These are phyloP conservation scores for Myotis davidii DNA, from an alignment of 2,113 vertebrate genomes.

Conservation along the genomic window DNA sequence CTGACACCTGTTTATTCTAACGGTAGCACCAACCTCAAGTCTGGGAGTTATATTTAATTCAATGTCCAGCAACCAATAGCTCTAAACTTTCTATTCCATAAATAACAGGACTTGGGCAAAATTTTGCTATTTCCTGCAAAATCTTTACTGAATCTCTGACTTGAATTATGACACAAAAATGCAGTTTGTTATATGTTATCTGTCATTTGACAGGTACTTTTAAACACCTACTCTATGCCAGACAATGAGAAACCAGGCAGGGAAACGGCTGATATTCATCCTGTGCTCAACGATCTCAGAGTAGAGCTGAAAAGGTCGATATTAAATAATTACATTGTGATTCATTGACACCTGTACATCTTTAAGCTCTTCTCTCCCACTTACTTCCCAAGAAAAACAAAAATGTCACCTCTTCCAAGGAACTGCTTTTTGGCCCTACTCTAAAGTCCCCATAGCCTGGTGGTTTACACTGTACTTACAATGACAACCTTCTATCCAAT, in stretches of 20 bases:
- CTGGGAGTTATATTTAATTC: not conserved
- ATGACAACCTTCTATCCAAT: not conserved
- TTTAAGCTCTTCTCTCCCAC: not conserved
- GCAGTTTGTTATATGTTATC: not conserved
- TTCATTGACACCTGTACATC: not conserved
- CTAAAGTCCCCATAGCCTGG: not conserved
- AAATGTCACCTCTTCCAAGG: not conserved
- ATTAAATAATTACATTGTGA: not conserved
- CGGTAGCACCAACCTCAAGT: not conserved
- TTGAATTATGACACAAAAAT: not conserved
- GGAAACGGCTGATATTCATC: not conserved
- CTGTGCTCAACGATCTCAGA: not conserved
- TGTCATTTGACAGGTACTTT: not conserved
- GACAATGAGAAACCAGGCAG: not conserved
- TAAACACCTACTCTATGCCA: not conserved
- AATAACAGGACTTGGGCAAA: not conserved
- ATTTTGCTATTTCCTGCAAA: not conserved
- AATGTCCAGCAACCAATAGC: not conserved
- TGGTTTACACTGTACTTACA: not conserved
- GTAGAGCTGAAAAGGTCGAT: not conserved
- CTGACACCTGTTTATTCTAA: not conserved
- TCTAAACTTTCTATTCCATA: not conserved
- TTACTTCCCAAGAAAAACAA: not conserved
- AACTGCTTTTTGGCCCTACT: not conserved
- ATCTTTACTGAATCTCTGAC: not conserved